Percentiles rank a stretch among this genome's conserved stretches.
phyloP scores from a whole-genome alignment of 2,888 invertebrate genomes.

The Eupeodes luniger region DNA sequence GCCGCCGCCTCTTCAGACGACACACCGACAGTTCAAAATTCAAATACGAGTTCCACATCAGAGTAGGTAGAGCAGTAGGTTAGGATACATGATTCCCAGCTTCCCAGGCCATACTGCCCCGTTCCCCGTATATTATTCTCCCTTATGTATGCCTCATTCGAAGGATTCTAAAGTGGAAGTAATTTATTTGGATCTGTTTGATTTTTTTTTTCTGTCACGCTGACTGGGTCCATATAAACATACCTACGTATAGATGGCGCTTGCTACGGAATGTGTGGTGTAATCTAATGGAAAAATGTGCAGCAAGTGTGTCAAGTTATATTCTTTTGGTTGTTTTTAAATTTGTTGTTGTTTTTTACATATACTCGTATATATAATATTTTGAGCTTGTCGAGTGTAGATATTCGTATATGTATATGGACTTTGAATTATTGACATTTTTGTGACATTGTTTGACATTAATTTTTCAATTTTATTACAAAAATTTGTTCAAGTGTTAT shows the following conservation, averaged over 20 bases:
- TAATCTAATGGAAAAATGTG: slow-evolving; percentile 47
- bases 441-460: slow-evolving; percentile 55
- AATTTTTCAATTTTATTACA: slow-evolving; percentile 65
- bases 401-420: background rate
- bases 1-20: too few relatives aligned
- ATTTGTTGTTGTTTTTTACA: background rate
- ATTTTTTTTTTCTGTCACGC: slow-evolving; percentile 9
- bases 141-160: background rate
- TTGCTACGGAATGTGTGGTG: slow-evolving; percentile 32
- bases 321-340: slow-evolving; percentile 18
- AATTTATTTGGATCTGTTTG: slow-evolving; percentile 44
- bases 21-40: slow-evolving; percentile 15
- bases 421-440: slow-evolving; percentile 69
- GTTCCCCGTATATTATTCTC: slow-evolving; percentile 3
- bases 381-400: background rate
- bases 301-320: slow-evolving; percentile 52
- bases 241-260: background rate
- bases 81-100: slow-evolving; percentile 1
- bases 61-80: too few relatives aligned
- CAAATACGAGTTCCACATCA: background rate
- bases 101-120: background rate
- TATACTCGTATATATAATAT: background rate
- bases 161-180: slow-evolving; percentile 47
- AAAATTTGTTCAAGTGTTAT: slow-evolving; percentile 48
- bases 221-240: background rate